Base-by-base conservation (phyloP, 2,797 vertebrate genomes). In the Otolemur crassicaudatus region DNA sequence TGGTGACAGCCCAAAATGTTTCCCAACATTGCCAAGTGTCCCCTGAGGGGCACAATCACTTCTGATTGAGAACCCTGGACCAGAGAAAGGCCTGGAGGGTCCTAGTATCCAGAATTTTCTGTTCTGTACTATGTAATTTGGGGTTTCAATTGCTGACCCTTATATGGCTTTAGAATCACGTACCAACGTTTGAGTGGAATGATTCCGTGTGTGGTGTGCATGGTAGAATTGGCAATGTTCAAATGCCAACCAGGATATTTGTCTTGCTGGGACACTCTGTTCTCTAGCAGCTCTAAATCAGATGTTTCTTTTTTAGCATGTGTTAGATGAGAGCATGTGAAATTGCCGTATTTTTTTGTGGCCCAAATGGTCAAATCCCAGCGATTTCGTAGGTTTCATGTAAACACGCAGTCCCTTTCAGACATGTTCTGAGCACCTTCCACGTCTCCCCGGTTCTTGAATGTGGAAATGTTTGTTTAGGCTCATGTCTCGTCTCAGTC, bases 391-490 rank as follows among this genome's bases (percentile, higher is more conserved):
- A 97, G 80, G 90, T 79, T 90, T 95, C 77, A 75, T 58, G 49
- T 85, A 90, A 96, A 93, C 56, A 79, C n/a, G 61, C 56, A 88
- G 60, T 61, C 53, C 94, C 83, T 90, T 95, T 73, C 81, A 82
- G 82, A 56, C 90, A 53, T 69, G n/a, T 92, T 63, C 90, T 70
- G 88, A 95, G 70, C 23, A 89, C 94, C 92, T 95, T 95, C 84
- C 29, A 79, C 67, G 61, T 86, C 25, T 34, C 31, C 34, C 22
- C 34, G 72, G 31, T 95, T 95, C 88, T 89, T 75, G 72, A 94
- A 81, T 84, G 20, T 91, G 56, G 80, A 92, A 91, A 87, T 95
- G 83, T 95, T 95, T 98, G 83, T 92, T 94, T 92, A 95, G 95
- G 95, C 83, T 89, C 80, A 14, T 80, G 93, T 87, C 60, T 95